Percentiles rank a stretch among this genome's conserved stretches.
Evolutionary conservation across 2,113 vertebrate genomes (phyloP).

Genomic region (Burhinus bistriatus): DNA sequence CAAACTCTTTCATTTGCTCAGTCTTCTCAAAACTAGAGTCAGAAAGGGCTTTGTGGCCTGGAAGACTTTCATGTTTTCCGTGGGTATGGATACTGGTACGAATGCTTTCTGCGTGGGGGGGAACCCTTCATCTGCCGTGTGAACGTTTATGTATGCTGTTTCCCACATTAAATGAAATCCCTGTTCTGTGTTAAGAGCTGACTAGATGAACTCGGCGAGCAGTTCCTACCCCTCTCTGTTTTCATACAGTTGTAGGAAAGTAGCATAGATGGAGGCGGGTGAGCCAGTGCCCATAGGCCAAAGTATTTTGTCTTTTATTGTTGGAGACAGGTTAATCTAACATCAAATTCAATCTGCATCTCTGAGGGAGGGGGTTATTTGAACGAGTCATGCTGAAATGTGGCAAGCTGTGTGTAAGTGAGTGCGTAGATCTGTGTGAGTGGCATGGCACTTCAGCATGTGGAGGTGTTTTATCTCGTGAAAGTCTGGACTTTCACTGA

Average conservation of each 20-base stretch:
- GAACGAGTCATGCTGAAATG: not conserved
- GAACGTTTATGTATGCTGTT: rapidly evolving
- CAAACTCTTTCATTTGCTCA: not conserved
- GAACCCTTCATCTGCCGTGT: not conserved
- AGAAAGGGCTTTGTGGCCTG: not conserved
- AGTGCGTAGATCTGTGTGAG: not conserved
- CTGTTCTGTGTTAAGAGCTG: not conserved
- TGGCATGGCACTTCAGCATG: rapidly evolving
- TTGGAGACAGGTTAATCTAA: not conserved
- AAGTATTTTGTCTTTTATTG: not conserved
- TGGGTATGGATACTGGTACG: rapidly evolving
- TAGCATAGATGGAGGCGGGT: too few relatives aligned
- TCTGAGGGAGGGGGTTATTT: too few relatives aligned
- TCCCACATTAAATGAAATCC: too few relatives aligned
- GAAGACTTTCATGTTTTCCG: not conserved
- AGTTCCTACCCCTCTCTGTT: not conserved
- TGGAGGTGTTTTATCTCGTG: not conserved
- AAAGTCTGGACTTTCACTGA: not conserved
- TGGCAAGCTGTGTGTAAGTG: not conserved
- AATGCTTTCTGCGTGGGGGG: not conserved
- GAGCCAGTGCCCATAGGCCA: not conserved
- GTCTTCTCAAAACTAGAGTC: not conserved
- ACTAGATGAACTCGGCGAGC: rapidly evolving
- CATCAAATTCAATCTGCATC: not conserved
- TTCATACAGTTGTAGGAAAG: not conserved